A percentile compares a stretch with the other conserved stretches of the same genome.
Conservation (phyloP, 2,797 vertebrate genomes). For the Echeneis naucrates region DNA sequence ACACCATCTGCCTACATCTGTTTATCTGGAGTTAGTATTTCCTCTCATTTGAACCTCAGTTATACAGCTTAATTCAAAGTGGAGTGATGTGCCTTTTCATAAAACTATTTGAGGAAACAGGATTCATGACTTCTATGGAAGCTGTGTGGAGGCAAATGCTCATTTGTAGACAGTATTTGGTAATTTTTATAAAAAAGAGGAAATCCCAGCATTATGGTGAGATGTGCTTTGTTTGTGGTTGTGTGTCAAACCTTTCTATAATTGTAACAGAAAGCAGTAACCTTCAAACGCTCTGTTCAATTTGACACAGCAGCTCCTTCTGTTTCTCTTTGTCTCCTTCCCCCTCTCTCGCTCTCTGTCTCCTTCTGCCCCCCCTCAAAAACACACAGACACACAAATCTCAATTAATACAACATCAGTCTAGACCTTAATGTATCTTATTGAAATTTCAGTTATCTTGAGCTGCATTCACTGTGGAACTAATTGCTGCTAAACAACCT, state of each 20-base stretch:
- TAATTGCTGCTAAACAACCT: slow-evolving; percentile 70
- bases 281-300: slow-evolving; percentile 37
- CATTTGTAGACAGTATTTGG: background rate
- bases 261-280: slow-evolving; percentile 23
- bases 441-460: slow-evolving; percentile 55
- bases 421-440: slow-evolving; percentile 38
- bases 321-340: background rate
- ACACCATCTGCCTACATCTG: slow-evolving; percentile 63
- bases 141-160: slow-evolving; percentile 4
- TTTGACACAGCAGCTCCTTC: slow-evolving; percentile 25
- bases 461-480: slow-evolving; percentile 54
- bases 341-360: background rate
- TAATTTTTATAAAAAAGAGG: slow-evolving; percentile 14
- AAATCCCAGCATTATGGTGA: background rate
- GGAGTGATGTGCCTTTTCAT: slow-evolving; percentile 42
- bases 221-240: slow-evolving; percentile 22
- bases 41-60: slow-evolving; percentile 40
- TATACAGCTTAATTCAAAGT: background rate
- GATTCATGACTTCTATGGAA: slow-evolving; percentile 30
- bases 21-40: slow-evolving; percentile 59
- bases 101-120: slow-evolving; percentile 37
- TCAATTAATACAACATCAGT: slow-evolving; percentile 55
- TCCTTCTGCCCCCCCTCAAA: background rate
- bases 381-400: slow-evolving; percentile 19
- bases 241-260: slow-evolving; percentile 19